Percentiles rank a stretch among this genome's conserved stretches.
These are phyloP conservation scores for Sciurus carolinensis DNA, from an alignment of 2,797 vertebrate species.

Conservation along the genomic window DNA sequence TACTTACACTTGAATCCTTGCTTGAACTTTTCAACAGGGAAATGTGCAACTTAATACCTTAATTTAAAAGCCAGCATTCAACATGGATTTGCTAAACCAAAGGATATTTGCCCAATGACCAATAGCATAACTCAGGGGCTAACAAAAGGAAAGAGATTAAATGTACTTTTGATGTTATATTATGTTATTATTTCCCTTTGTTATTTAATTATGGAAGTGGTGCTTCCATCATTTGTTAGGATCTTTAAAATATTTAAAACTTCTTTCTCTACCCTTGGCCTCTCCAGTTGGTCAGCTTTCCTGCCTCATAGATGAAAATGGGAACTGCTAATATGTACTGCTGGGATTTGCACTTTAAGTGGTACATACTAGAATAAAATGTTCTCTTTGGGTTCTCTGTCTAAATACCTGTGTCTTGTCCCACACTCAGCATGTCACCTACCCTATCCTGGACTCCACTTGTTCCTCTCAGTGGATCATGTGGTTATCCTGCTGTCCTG, in stretches of 20 bases:
- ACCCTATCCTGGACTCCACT: too few relatives aligned
- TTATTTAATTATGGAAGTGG: neutral
- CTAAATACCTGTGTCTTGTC: neutral
- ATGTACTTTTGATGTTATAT: neutral
- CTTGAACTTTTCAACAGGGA: neutral
- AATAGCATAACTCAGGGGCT: neutral
- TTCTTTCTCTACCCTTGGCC: neutral
- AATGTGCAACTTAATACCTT: neutral
- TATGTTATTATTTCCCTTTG: neutral
- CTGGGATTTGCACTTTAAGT: slow-evolving; percentile 1
- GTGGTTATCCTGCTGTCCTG: neutral
- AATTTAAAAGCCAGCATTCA: neutral
- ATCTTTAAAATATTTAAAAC: slow-evolving; percentile 32
- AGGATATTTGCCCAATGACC: neutral
- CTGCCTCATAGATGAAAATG: neutral
- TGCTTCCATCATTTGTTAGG: neutral
- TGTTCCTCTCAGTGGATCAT: neutral
- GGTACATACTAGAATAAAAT: neutral
- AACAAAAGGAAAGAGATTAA: neutral
- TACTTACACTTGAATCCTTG: neutral
- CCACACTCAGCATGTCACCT: neutral
- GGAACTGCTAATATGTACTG: neutral
- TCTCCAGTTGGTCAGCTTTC: neutral
- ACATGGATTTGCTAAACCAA: neutral
- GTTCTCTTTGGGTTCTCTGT: neutral